Evolutionary conservation across 1,140 invertebrate genomes (phyloP).

Genomic region (Metopolophium dirhodum): DNA sequence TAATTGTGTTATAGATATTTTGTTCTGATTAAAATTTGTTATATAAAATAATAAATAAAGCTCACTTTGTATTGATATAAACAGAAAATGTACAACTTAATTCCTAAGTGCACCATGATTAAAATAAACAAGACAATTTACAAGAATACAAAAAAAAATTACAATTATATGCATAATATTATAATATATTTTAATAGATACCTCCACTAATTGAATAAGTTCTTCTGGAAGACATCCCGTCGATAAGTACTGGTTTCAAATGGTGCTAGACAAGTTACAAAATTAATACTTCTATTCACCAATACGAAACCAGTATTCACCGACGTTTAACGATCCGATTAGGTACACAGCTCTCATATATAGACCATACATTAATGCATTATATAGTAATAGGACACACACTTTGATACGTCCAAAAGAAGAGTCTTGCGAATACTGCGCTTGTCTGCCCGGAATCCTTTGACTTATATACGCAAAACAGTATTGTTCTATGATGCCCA

Average conservation of each 20-base stretch:
- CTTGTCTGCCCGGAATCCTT: neutral
- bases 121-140: neutral
- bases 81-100: neutral
- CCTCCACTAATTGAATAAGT: neutral
- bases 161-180: neutral
- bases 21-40: neutral
- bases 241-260: slow-evolving; percentile 55
- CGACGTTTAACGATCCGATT: neutral
- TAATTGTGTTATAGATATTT: slow-evolving; percentile 22
- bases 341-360: neutral
- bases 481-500: neutral
- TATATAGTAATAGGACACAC: no score
- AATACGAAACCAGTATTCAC: slow-evolving; percentile 49
- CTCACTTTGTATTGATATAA: neutral
- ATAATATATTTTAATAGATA: neutral
- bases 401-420: neutral
- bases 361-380: neutral
- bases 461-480: neutral
- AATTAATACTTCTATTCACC: slow-evolving; percentile 30
- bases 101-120: neutral
- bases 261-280: slow-evolving; percentile 50
- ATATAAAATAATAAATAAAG: slow-evolving; percentile 4
- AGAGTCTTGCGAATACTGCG: neutral
- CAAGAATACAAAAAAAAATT: neutral
- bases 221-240: slow-evolving; percentile 2